Evolutionary conservation across 1,140 invertebrate genomes (phyloP), one percentile per base, ranked within the genome.

Genomic region (Batillaria attramentaria): DNA sequence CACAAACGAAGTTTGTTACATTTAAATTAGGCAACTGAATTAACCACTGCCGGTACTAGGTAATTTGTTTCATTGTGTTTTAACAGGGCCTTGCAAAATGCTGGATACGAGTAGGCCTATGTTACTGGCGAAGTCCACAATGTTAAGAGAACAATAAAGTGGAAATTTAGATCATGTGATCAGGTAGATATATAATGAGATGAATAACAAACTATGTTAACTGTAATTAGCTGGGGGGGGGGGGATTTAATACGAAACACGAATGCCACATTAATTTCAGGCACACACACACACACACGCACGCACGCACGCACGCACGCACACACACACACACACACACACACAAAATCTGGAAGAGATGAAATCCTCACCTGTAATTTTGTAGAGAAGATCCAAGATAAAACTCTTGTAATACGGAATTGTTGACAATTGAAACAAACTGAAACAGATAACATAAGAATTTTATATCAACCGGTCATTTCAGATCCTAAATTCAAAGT

Each of bases 381-480:
- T 60, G 31, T n/a, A 73, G 33, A 24, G 41, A 54, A 1, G 46
- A 18, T 42, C 72, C 16, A 43, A 42, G 72, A 54, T 60, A 73
- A 60, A 33, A 73, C 28, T 18, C 28, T 39, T 73, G 46, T 35
- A 73, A 57, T 8, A 4, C 0, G 0, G 72, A 73, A 5, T 33
- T 57, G 20, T 20, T 57, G 72, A 73, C 50, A 5, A 73, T 13
- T 8, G 72, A 73, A 20, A 57, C 16, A 39, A 73, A 57, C 72
- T 73, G 72, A 6, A 73, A 73, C 72, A 43, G 42, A 2, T 16
- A 54, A n/a, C 10, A 6, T 13, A 42, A 16, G 20, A 24, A 43
- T 35, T 5, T 20, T 18, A 35, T 8, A 1, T 69, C 0, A 41
- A 35, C 13, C 8, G 66, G 33, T 37, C 2, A 37, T 33, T 37